Evolutionary conservation across 2,888 invertebrate species (phyloP).

Genomic region (Melinaea menophilus): DNA sequence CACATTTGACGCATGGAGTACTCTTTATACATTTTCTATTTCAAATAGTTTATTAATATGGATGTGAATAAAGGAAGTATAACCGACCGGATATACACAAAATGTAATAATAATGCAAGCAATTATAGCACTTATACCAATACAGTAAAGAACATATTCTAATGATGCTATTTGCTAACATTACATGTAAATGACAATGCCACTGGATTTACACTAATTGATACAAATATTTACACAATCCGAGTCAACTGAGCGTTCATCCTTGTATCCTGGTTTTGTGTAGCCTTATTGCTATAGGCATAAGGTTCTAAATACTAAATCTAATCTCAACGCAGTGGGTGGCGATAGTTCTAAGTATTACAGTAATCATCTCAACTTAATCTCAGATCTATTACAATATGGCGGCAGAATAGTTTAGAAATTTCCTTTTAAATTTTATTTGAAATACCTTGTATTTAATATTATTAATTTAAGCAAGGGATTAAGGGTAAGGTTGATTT

Average conservation of each 20-base stretch:
- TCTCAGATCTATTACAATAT: not conserved
- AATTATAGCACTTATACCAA: not conserved
- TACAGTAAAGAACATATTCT: not conserved
- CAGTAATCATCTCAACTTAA: conserved; percentile 9
- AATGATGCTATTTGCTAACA: not conserved
- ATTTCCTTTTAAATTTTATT: too few species aligned
- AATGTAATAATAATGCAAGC: not conserved
- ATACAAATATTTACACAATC: conserved; percentile 48
- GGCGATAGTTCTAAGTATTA: conserved; percentile 17
- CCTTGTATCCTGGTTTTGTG: conserved; percentile 29
- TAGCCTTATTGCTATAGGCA: not conserved
- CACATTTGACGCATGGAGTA: too few species aligned
- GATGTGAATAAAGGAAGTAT: conserved; percentile 1
- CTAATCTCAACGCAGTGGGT: conserved; percentile 17
- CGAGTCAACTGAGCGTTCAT: conserved; percentile 31
- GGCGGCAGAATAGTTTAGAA: too few species aligned
- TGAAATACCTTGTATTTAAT: too few species aligned
- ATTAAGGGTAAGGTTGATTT: too few species aligned
- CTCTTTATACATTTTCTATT: too few species aligned
- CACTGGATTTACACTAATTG: conserved; percentile 39
- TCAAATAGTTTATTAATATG: not conserved
- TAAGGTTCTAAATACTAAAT: conserved; percentile 8
- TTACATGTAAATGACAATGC: conserved; percentile 15
- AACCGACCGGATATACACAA: not conserved
- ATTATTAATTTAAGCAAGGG: too few species aligned